Conservation (phyloP, 2,888 invertebrate species). For the Chironomus tentans region DNA sequence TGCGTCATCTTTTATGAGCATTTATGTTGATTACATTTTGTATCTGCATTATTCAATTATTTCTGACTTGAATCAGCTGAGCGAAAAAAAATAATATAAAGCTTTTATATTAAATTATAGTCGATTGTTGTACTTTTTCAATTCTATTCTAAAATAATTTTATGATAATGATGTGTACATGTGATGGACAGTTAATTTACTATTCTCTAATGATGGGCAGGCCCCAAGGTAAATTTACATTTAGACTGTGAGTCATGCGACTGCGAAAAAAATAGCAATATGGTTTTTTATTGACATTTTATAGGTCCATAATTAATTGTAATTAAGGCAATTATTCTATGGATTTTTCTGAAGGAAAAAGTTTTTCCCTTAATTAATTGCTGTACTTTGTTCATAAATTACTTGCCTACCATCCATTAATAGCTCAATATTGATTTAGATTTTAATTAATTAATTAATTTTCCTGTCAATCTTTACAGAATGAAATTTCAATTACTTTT, state of each 20-base stretch:
- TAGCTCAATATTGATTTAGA: too few species aligned
- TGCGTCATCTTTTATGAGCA: background rate
- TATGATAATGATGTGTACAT: background rate
- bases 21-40: background rate
- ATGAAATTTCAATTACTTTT: slow-evolving; percentile 38
- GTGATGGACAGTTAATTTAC: background rate
- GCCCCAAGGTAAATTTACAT: background rate
- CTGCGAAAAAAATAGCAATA: background rate
- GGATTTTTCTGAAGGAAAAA: too few species aligned
- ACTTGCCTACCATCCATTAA: too few species aligned
- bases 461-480: slow-evolving; percentile 30
- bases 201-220: background rate
- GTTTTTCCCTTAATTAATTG: too few species aligned
- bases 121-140: background rate
- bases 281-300: too few species aligned
- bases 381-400: too few species aligned
- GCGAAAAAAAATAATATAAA: background rate
- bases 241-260: background rate
- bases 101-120: background rate
- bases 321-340: too few species aligned
- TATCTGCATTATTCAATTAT: background rate
- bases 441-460: background rate
- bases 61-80: background rate
- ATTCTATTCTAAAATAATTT: background rate
- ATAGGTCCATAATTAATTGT: too few species aligned